Conservation (phyloP, 2,888 invertebrate species). For the Sycophila texana region DNA sequence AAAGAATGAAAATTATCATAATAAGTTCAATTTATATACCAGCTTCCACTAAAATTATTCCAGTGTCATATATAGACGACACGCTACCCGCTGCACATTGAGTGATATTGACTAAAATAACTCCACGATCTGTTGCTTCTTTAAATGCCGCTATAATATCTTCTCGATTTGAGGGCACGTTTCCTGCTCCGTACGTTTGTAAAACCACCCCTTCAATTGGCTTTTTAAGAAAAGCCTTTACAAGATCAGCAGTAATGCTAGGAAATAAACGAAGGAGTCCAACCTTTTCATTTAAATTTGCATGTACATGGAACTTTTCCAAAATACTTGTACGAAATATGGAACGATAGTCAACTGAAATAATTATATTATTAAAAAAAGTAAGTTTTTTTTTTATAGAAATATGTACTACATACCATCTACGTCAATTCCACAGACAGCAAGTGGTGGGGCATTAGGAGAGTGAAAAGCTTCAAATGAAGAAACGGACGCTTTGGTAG, state of each 20-base stretch:
- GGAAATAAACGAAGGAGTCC: constrained; percentile 93
- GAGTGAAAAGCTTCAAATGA: constrained; percentile 89
- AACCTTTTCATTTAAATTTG: constrained; percentile 88
- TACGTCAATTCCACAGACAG: constrained; percentile 88
- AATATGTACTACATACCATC: constrained; percentile 75
- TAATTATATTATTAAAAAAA: constrained; percentile 19
- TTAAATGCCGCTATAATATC: constrained; percentile 86
- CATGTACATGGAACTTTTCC: constrained; percentile 84
- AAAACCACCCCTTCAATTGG: constrained; percentile 91
- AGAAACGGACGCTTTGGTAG: constrained; percentile 85
- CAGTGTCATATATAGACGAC: constrained; percentile 88
- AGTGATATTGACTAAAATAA: constrained; percentile 93
- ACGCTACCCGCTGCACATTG: constrained; percentile 93
- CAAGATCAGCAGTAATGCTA: constrained; percentile 88
- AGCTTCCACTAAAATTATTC: constrained; percentile 77
- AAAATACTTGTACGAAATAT: constrained; percentile 81
- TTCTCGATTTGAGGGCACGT: constrained; percentile 89
- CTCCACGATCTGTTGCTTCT: constrained; percentile 84
- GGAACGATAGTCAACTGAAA: constrained; percentile 80
- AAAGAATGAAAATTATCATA: neutral
- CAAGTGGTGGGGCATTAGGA: constrained; percentile 90
- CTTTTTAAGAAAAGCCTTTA: constrained; percentile 84
- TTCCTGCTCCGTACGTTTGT: constrained; percentile 95
- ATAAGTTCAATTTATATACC: constrained; percentile 62
- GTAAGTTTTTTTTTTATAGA: neutral